phyloP scores from a whole-genome alignment of 2,113 vertebrate species.

The Oreotrochilus melanogaster region DNA sequence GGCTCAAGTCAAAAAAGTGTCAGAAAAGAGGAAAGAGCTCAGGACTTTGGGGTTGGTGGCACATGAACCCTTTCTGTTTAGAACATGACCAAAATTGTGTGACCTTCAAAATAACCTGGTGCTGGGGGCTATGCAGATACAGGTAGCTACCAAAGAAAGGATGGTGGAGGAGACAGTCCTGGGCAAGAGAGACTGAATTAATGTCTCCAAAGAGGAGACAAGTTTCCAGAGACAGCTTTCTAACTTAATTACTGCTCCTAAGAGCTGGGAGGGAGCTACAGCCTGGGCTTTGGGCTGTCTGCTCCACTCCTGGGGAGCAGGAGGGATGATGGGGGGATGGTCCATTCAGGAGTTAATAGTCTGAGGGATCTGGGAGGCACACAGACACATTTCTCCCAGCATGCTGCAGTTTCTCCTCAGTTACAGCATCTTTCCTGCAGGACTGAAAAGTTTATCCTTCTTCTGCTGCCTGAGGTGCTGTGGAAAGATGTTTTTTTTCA shows the following conservation, averaged over 20 bases:
- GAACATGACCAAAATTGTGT: not conserved
- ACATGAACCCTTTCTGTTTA: not conserved
- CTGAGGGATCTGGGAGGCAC: too few species aligned
- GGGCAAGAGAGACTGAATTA: too few species aligned
- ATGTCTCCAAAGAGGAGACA: not conserved
- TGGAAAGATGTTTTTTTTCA: not conserved
- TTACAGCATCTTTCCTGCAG: not conserved
- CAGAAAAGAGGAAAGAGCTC: not conserved
- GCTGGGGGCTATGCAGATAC: accelerated
- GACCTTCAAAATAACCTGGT: not conserved
- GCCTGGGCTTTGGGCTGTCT: too few species aligned
- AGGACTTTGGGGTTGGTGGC: not conserved
- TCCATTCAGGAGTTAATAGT: too few species aligned
- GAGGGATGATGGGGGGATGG: too few species aligned
- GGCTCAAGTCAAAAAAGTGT: accelerated
- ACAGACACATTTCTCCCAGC: not conserved
- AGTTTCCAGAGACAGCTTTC: not conserved
- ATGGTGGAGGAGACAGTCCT: not conserved
- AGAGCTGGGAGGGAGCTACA: too few species aligned
- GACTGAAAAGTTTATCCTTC: not conserved
- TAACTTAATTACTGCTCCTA: not conserved
- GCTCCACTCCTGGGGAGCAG: too few species aligned
- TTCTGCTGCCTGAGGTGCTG: not conserved
- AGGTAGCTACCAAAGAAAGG: not conserved
- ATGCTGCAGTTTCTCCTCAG: not conserved